Base-by-base conservation (phyloP, 2,888 invertebrate species). In the Scaptodrosophila latifasciaeformis region DNA sequence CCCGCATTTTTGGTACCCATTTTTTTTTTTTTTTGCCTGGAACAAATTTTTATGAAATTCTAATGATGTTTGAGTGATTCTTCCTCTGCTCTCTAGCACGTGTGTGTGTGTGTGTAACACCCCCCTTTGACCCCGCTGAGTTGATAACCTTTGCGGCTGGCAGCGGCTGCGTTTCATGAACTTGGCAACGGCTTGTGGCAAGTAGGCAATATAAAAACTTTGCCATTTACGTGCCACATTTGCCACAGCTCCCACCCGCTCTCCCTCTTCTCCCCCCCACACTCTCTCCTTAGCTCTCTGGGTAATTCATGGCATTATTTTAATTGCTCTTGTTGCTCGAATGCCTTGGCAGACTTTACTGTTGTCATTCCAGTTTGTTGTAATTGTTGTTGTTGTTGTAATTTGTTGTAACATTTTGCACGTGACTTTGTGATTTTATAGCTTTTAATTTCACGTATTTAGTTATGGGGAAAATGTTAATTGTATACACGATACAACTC, bases 381-480 rank as follows among this genome's bases (percentile, higher is more conserved):
- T 30, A 6, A 15, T 6, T 12, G 10, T 19, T 29, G 27, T 17
- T 67, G 55, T 61, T 66, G 55, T 55, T 69, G n/a, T n/a, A n/a
- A n/a, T n/a, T n/a, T n/a, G 77, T 62, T 60, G 63, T 61, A 58
- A 62, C 62, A 65, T 68, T 70, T 76, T 62, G 77, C 82, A 81
- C 83, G 82, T 83, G 83, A 80, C 81, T 74, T 75, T 65, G 48
- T 60, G 70, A 82, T 75, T 83, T 81, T 80, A 83, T 83, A 66
- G 77, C 71, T 74, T 84, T 82, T 83, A 81, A 83, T 80, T 82
- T 84, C 71, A 69, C 64, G 67, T 79, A 78, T 79, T 82, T 70
- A 75, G 80, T 71, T 71, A 70, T 70, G 69, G 79, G 65, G 72
- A 49, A 27, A 79, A 74, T 74, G 75, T 79, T 82, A 68, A 79